Evolutionary conservation across 2,888 invertebrate genomes (phyloP), one percentile per base, ranked within the genome.

Genomic region (Orthosia incerta): DNA sequence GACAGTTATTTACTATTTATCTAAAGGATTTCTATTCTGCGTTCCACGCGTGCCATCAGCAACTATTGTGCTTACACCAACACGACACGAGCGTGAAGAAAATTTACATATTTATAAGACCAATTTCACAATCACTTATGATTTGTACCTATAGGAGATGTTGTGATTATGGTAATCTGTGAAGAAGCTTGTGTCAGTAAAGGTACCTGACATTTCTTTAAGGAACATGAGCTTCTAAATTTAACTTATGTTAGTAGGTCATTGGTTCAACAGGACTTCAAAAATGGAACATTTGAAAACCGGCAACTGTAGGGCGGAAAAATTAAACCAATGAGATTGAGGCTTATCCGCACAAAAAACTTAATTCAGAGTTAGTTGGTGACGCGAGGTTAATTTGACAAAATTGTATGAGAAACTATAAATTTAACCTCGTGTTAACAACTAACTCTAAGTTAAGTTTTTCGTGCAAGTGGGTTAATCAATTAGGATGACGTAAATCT

Each of bases 81-180:
- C 57, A 76, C 23, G 63, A 31, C 70, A 82, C 70, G 70, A 84
- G 82, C 60, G 66, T 84, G 70, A 84, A 76, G 70, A 64, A 57
- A 55, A 80, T 84, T 82, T 76, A 71, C 85, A 80, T 80, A 76
- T 85, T 76, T 84, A 76, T 68, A 55, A 55, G 70, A 70, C 53
- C 56, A 57, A 76, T 84, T 80, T 55, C 39, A 84, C 26, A 55
- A 65, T 74, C 57, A 48, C 23, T 66, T 74, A 46, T 45, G 23
- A 74, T 80, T 84, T 80, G 57, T 80, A n/a, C n/a, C n/a, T n/a
- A 71, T 48, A 4, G 50, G 16, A 55, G 15, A 39, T 13, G 39
- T 84, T 13, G 39, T 84, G 59, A 48, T 15, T 46, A n/a, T 39
- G 31, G n/a, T 83, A n/a, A 74, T 48, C 13, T 15, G 48, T 26